Evolutionary conservation across 2,888 invertebrate genomes (phyloP).

Genomic region (Panorpa germanica): DNA sequence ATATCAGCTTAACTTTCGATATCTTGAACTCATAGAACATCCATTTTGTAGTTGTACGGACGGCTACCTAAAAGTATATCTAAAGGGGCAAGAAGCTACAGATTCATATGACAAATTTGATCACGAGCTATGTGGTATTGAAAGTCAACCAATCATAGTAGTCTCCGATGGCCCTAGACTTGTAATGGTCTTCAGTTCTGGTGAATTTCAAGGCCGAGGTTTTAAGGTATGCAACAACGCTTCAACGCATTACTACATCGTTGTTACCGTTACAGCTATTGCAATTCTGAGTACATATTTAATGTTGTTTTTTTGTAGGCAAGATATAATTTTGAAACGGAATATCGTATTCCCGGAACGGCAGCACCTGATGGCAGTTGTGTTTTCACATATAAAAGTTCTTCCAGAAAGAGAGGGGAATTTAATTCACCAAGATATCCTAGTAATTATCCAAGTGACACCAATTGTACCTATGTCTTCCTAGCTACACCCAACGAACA

Average conservation of each 20-base stretch:
- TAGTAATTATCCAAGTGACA: slow-evolving; percentile 88
- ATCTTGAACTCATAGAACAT: background rate
- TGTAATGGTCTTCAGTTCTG: slow-evolving; percentile 89
- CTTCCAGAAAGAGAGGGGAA: slow-evolving; percentile 71
- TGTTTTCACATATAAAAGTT: slow-evolving; percentile 77
- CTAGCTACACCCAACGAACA: slow-evolving; percentile 73
- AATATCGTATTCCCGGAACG: slow-evolving; percentile 87
- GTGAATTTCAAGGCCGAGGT: slow-evolving; percentile 74
- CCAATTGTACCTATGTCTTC: slow-evolving; percentile 86
- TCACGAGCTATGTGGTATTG: slow-evolving; percentile 76
- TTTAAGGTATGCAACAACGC: slow-evolving; percentile 44
- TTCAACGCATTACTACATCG: background rate
- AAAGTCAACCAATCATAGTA: slow-evolving; percentile 59
- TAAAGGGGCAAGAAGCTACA: slow-evolving; percentile 81
- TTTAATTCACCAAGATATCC: slow-evolving; percentile 94
- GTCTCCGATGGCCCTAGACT: slow-evolving; percentile 83
- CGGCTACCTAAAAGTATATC: slow-evolving; percentile 77
- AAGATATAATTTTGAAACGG: slow-evolving; percentile 36
- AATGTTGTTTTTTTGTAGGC: slow-evolving; percentile 17
- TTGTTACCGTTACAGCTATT: background rate
- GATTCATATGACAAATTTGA: slow-evolving; percentile 89
- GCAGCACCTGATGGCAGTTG: slow-evolving; percentile 84
- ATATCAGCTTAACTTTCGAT: background rate
- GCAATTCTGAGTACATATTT: background rate
- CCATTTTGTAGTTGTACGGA: slow-evolving; percentile 54